phyloP scores from a whole-genome alignment of 1,140 invertebrate genomes.

The Listronotus bonariensis region DNA sequence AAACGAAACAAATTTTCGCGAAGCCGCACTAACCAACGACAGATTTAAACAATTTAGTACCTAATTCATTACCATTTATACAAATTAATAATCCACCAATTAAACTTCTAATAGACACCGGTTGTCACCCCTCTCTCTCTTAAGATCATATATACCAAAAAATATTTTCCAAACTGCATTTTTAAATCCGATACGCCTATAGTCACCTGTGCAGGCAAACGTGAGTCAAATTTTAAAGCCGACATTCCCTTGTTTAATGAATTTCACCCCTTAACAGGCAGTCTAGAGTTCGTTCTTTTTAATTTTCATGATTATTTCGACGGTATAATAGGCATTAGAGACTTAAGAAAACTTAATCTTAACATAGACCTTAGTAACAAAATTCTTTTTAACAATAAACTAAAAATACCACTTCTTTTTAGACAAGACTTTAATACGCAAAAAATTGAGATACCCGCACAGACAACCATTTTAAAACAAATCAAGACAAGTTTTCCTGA shows the following conservation, averaged over 20 bases:
- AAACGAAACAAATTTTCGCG: too few relatives aligned
- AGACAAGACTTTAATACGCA: constrained; percentile 14
- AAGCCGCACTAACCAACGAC: neutral
- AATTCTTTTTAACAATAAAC: constrained; percentile 18
- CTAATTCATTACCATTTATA: constrained; percentile 37
- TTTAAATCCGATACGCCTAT: constrained; percentile 16
- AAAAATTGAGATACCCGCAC: constrained; percentile 9
- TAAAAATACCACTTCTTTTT: constrained; percentile 21
- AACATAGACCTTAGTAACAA: constrained; percentile 30
- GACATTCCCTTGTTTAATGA: constrained; percentile 30
- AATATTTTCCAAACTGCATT: constrained; percentile 32
- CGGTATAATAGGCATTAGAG: constrained; percentile 36
- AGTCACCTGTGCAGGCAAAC: constrained; percentile 26
- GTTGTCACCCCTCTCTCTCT: constrained; percentile 31
- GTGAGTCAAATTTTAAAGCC: constrained; percentile 27
- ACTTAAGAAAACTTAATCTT: constrained; percentile 30
- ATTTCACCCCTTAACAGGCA: constrained; percentile 13
- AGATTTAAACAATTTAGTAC: constrained; percentile 12
- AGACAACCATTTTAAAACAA: neutral
- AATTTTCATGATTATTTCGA: constrained; percentile 43
- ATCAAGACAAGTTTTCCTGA: constrained; percentile 4
- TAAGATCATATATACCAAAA: constrained; percentile 34
- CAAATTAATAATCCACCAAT: constrained; percentile 29
- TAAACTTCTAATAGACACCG: constrained; percentile 42
- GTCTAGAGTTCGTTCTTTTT: constrained; percentile 29